phyloP scores from a whole-genome alignment of 1,140 invertebrate genomes.

The Potamilus streckersoni region DNA sequence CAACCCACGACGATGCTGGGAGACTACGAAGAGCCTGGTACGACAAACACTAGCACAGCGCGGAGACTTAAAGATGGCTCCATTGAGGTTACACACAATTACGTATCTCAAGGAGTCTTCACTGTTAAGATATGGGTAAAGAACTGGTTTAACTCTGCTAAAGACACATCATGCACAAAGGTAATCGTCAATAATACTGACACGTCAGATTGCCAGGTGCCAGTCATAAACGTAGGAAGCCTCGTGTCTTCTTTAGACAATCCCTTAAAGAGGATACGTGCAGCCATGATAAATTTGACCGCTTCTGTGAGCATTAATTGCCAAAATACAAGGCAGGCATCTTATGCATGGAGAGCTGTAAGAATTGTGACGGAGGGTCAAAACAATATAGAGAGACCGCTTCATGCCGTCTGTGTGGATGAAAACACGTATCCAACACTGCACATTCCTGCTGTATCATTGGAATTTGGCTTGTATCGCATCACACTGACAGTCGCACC shows the following conservation, averaged over 20 bases:
- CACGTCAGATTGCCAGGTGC: slow-evolving; percentile 1
- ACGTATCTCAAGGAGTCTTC: slow-evolving; percentile 41
- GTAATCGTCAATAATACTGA: slow-evolving; percentile 43
- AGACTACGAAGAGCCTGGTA: slow-evolving; percentile 1
- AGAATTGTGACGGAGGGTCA: slow-evolving; percentile 28
- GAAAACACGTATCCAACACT: slow-evolving; percentile 38
- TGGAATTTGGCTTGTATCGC: slow-evolving; percentile 59
- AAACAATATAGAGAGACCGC: slow-evolving; percentile 35
- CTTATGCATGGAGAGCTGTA: slow-evolving; percentile 52
- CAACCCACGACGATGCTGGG: slow-evolving; percentile 5
- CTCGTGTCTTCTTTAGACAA: slow-evolving; percentile 13
- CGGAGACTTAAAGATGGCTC: slow-evolving; percentile 13
- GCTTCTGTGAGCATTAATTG: slow-evolving; percentile 35
- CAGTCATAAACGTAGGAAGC: slow-evolving; percentile 8
- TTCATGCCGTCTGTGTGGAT: slow-evolving; percentile 42
- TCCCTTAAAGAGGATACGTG: slow-evolving; percentile 42
- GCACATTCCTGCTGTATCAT: slow-evolving; percentile 41
- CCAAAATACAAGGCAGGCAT: slow-evolving; percentile 10
- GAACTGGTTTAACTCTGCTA: slow-evolving; percentile 50
- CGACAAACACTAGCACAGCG: slow-evolving; percentile 14
- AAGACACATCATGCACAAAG: slow-evolving; percentile 49
- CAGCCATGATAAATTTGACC: slow-evolving; percentile 41
- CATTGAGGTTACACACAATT: slow-evolving; percentile 49
- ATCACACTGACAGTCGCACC: slow-evolving; percentile 53
- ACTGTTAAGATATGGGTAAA: slow-evolving; percentile 41